phyloP scores from a whole-genome alignment of 2,888 invertebrate genomes.

The Tetropium fuscum region DNA sequence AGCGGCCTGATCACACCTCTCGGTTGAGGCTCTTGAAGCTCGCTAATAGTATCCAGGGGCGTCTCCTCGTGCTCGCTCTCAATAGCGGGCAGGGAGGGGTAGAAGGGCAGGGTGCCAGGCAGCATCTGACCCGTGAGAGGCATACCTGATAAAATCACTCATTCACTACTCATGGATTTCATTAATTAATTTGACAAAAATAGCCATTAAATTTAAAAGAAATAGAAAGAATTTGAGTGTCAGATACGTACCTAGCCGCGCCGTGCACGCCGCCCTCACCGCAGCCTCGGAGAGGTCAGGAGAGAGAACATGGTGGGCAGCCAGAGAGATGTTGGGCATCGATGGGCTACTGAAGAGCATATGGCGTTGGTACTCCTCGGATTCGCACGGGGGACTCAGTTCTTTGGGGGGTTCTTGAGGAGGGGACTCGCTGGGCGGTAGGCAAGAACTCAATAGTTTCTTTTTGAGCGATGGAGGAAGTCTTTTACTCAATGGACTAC shows the following conservation, averaged over 20 bases:
- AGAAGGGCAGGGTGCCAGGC: constrained; percentile 77
- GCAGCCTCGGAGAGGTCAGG: constrained; percentile 81
- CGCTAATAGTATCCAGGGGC: constrained; percentile 66
- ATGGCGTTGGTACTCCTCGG: constrained; percentile 74
- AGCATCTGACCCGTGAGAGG: constrained; percentile 75
- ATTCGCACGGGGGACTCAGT: constrained; percentile 70
- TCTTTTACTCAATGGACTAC: constrained; percentile 89
- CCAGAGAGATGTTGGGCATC: constrained; percentile 96
- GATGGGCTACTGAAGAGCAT: constrained; percentile 94
- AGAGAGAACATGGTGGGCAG: constrained; percentile 58
- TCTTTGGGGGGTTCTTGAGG: constrained; percentile 64
- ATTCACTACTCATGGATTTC: too few species aligned
- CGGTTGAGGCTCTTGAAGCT: constrained; percentile 55
- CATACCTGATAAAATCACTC: too few species aligned
- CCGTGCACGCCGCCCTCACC: constrained; percentile 78
- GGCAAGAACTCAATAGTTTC: constrained; percentile 72
- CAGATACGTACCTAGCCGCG: constrained; percentile 66
- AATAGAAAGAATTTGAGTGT: not conserved
- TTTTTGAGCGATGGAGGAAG: constrained; percentile 83
- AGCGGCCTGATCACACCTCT: constrained; percentile 74
- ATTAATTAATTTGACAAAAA: too few species aligned
- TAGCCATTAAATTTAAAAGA: not conserved
- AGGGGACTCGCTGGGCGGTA: constrained; percentile 77
- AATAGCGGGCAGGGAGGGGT: constrained; percentile 75
- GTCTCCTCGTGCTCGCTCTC: constrained; percentile 70